Base-by-base conservation (phyloP, 2,888 invertebrate species). In the Adela reaumurella region DNA sequence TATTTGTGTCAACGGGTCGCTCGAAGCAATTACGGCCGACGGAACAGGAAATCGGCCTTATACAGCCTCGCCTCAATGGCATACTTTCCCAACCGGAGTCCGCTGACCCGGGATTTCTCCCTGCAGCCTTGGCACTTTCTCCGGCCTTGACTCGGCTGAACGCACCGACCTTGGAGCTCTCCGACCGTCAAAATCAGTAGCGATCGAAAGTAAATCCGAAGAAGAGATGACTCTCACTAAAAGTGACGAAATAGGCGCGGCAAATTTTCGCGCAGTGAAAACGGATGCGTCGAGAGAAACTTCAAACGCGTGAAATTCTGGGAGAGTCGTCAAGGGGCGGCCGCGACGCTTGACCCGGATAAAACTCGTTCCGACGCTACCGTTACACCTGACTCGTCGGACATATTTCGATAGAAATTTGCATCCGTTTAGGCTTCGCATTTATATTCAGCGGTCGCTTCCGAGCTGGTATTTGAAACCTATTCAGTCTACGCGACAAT, bases 241-340 rank as follows among this genome's bases (percentile, higher is more conserved):
- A 64, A 70, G 8, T 60, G 53, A 59, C 64, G 59, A 73, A 74
- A 73, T 74, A 72, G 64, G 65, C 68, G 64, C 67, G 64, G 57
- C 61, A 52, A 59, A 35, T 35, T 14, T 35, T 35, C n/a, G 59
- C 59, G 64, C 56, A 74, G 77, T 76, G 78, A 78, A 78, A 78
- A 73, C 73, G 73, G 67, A 77, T 76, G 74, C 74, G 64, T 74
- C 74, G 77, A 78, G 78, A 78, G 78, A 78, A 78, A 78, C 74
- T 76, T 74, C 62, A 68, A 74, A 73, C 71, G 68, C 61, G 71
- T 70, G 74, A 76, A 76, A 76, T 67, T 70, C 61, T 68, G 69
- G 68, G 73, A 69, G 76, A 70, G 77, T 66, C 60, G 65, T 24
- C 24, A 24, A 24, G 24, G 24, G 8, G 24, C 24, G 28, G 29